phyloP scores from a whole-genome alignment of 1,140 invertebrate genomes.

The Euura lappo region DNA sequence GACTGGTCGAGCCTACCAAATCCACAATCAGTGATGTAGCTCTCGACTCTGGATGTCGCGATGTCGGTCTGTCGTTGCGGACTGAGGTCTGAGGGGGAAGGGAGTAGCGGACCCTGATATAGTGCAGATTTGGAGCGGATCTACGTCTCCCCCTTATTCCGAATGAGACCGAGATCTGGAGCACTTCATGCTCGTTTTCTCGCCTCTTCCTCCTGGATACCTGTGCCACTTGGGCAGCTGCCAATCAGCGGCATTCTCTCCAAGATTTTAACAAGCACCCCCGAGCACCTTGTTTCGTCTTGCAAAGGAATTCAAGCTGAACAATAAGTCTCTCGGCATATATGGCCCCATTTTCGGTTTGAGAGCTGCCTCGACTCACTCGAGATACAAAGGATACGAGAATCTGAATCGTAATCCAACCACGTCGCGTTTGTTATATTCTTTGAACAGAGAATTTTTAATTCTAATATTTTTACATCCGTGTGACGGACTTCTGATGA shows the following conservation, averaged over 20 bases:
- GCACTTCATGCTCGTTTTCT: not conserved
- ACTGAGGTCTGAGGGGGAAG: not conserved
- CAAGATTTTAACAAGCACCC: not conserved
- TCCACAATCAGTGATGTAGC: not conserved
- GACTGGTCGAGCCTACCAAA: not conserved
- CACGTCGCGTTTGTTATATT: not conserved
- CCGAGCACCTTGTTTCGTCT: not conserved
- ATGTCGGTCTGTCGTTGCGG: not conserved
- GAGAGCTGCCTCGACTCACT: not conserved
- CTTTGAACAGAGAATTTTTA: not conserved
- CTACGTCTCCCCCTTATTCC: not conserved
- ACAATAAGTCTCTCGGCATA: not conserved
- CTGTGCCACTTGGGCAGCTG: not conserved
- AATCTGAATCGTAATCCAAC: not conserved
- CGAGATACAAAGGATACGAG: conserved; percentile 8
- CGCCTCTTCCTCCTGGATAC: not conserved
- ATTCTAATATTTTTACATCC: not conserved
- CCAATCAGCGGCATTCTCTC: not conserved
- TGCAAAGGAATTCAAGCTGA: not conserved
- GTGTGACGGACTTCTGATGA: not conserved
- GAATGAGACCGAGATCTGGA: not conserved
- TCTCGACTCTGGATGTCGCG: not conserved
- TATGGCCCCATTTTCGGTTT: too few species aligned
- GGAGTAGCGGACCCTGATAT: not conserved
- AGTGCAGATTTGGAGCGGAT: not conserved